Evolutionary conservation across 1,140 invertebrate genomes (phyloP), one percentile per base, ranked within the genome.

Genomic region (Arctopsyche grandis): DNA sequence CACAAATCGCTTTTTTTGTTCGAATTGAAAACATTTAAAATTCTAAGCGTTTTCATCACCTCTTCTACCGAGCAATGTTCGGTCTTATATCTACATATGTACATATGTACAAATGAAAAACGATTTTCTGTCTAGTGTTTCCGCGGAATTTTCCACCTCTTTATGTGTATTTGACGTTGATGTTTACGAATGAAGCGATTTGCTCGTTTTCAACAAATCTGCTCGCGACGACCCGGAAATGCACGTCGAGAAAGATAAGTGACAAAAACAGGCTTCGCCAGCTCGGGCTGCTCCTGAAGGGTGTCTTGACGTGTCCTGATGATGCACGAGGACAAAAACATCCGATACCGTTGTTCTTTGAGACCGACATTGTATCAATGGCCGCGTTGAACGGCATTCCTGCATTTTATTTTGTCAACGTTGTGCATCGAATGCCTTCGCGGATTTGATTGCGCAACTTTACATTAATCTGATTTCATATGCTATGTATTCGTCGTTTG

Each of bases 391-490:
- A 22, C 63, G 12, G 24, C 63, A 66, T 66, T 66, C 63, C 63
- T 66, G 63, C 63, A 66, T 66, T 66, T 66, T 26, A 26, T 66
- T 66, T 66, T 12, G 63, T 12, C 63, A 52, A 52, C 48, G 48
- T 52, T 24, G 16, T 60, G 56, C 56, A 19, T 60, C 56, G 56
- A 19, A 9, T 60, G 48, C 48, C 48, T n/a, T 52, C 16, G 48
- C 12, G 12, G 48, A 52, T 52, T 52, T 16, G 48, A n/a, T 14
- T 60, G 56, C 21, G 56, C 16, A 1, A 19, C 48, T 3, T 52
- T 52, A 3, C 48, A 52, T 52, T 14, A n/a, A 52, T 14, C 48
- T 52, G 48, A n/a, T 52, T 14, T 19, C 3, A 52, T 52, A n/a
- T 19, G 48, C 16, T 4, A n/a, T 46, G 44, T 14, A 46, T 3